Percentiles rank a stretch among this genome's conserved stretches.
These are phyloP conservation scores for Menidia beryllina DNA, from an alignment of 2,113 vertebrate genomes.

Conservation along the genomic window DNA sequence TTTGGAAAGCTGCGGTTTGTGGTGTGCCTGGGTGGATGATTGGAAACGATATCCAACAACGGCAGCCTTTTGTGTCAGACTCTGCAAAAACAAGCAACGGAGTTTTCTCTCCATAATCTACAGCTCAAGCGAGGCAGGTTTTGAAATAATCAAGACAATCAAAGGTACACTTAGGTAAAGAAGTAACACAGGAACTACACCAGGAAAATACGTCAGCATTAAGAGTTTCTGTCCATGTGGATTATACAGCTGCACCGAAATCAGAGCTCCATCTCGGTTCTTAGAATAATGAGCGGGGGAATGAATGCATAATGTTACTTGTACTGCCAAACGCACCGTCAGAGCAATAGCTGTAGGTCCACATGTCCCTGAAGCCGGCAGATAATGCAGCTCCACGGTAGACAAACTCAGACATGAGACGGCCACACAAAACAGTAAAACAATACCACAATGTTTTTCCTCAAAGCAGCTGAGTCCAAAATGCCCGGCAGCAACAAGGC, in stretches of 20 bases:
- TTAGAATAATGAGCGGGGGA: background rate
- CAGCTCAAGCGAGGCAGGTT: background rate
- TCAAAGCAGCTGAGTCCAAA: no score
- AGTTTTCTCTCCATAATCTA: background rate
- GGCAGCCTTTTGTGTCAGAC: background rate
- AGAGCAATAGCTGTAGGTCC: background rate
- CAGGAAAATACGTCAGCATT: no score
- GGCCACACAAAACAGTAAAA: no score
- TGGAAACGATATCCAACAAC: background rate
- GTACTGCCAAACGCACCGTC: no score
- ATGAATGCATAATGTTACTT: background rate
- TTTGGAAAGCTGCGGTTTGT: background rate
- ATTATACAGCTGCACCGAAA: background rate
- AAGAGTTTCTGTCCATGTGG: background rate
- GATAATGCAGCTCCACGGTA: background rate
- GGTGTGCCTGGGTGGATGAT: background rate
- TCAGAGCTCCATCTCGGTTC: background rate
- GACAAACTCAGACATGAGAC: no score
- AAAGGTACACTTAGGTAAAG: background rate
- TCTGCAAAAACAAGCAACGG: background rate
- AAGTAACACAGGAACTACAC: no score
- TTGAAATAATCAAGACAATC: background rate
- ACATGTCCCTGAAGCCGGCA: background rate
- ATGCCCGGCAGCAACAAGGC: no score
- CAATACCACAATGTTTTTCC: no score